These are phyloP conservation scores for Pao palembangensis DNA, from an alignment of 2,113 vertebrate species.

Conservation along the genomic window DNA sequence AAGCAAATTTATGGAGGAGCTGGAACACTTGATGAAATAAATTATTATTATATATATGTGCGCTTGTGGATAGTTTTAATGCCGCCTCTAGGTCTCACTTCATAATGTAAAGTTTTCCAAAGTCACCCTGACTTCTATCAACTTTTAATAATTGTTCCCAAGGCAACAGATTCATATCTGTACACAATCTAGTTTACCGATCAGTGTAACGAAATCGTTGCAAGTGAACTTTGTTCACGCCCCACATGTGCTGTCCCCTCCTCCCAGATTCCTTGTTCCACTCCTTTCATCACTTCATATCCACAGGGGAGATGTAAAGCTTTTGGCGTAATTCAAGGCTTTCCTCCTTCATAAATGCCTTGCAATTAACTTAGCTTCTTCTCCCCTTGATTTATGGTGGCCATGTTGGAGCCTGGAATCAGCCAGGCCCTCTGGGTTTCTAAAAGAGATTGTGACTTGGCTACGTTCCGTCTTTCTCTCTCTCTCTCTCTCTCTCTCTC, in stretches of 20 bases:
- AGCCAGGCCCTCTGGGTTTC: constrained; percentile 57
- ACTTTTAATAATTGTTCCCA: constrained; percentile 49
- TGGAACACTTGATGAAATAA: no score
- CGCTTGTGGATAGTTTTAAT: background rate
- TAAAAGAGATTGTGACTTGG: constrained; percentile 49
- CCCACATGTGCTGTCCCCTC: constrained; percentile 31
- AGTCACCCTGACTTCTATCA: constrained; percentile 40
- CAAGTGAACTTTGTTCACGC: constrained; percentile 55
- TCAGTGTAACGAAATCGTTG: constrained; percentile 58
- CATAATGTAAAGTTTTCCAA: constrained; percentile 16
- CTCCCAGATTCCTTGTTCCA: constrained; percentile 23
- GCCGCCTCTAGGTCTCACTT: constrained; percentile 11
- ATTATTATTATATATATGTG: constrained; percentile 14
- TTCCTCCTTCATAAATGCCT: constrained; percentile 63
- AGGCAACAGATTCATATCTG: constrained; percentile 60
- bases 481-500: constrained; percentile 1
- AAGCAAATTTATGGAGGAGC: no score
- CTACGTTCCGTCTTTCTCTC: constrained; percentile 32
- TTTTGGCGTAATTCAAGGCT: constrained; percentile 67
- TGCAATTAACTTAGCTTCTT: constrained; percentile 64
- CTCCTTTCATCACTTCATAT: constrained; percentile 63
- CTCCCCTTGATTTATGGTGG: constrained; percentile 53
- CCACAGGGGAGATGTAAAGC: constrained; percentile 63
- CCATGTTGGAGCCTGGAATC: constrained; percentile 56
- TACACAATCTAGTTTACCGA: constrained; percentile 53